Evolutionary conservation across 1,140 invertebrate species (phyloP).

Genomic region (Helicorthomorpha holstii): DNA sequence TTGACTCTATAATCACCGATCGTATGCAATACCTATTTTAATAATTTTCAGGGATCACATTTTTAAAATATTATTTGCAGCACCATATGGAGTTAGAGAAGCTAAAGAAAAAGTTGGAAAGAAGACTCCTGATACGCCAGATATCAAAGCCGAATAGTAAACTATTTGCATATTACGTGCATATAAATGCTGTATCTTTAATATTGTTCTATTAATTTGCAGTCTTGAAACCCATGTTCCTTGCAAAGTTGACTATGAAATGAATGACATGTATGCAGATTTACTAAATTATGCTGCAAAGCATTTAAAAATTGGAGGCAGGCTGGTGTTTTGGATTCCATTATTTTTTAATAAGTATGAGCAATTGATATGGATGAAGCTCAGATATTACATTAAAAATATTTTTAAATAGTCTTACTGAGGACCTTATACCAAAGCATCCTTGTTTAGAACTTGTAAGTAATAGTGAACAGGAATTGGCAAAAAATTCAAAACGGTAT

Average conservation of each 20-base stretch:
- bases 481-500: slow-evolving; percentile 53
- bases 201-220: slow-evolving; percentile 8
- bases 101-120: slow-evolving; percentile 67
- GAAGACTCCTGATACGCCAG: slow-evolving; percentile 16
- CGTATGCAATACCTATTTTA: slow-evolving; percentile 55
- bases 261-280: slow-evolving; percentile 64
- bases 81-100: slow-evolving; percentile 90
- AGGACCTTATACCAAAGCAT: slow-evolving; percentile 56
- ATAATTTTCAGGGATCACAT: not conserved
- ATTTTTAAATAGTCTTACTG: slow-evolving; percentile 35
- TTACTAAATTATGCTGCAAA: slow-evolving; percentile 60
- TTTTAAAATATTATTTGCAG: slow-evolving; percentile 31
- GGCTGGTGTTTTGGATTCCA: slow-evolving; percentile 84
- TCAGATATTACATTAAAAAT: not conserved
- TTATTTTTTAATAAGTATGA: slow-evolving; percentile 36
- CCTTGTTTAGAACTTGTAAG: slow-evolving; percentile 53
- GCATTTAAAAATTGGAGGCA: slow-evolving; percentile 52
- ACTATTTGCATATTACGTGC: not conserved
- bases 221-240: slow-evolving; percentile 57
- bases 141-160: too few relatives aligned
- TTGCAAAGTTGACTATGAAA: slow-evolving; percentile 66
- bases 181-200: not conserved
- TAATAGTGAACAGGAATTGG: slow-evolving; percentile 74
- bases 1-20: slow-evolving; percentile 85
- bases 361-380: slow-evolving; percentile 2